phyloP scores from a whole-genome alignment of 2,797 vertebrate species.

The Pipistrellus pygmaeus region DNA sequence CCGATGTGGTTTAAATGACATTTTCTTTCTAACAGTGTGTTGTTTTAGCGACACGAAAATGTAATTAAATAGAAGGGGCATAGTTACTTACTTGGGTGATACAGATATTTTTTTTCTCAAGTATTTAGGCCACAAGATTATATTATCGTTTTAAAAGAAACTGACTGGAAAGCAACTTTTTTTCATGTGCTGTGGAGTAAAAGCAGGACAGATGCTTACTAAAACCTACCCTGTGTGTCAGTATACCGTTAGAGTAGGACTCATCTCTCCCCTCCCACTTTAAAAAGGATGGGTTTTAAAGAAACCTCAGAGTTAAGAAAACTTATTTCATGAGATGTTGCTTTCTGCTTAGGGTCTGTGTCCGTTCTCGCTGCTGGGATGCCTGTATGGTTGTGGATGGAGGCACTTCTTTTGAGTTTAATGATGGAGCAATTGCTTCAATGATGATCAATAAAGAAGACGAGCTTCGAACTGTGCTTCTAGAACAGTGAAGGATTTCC shows the following conservation, averaged over 20 bases:
- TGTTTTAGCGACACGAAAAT: constrained; percentile 44
- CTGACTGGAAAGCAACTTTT: not conserved
- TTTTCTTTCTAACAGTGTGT: constrained; percentile 19
- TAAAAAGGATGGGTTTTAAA: constrained; percentile 8
- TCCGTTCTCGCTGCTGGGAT: constrained; percentile 98
- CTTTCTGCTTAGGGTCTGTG: constrained; percentile 90
- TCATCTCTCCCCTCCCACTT: constrained; percentile 40
- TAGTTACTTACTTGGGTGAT: not conserved
- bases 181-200: not conserved
- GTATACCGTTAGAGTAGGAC: not conserved
- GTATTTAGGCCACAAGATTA: not conserved
- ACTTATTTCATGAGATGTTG: constrained; percentile 31
- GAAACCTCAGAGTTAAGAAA: not conserved
- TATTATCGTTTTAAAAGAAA: constrained; percentile 48
- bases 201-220: constrained; percentile 18
- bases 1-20: not conserved
- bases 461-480: constrained; percentile 93
- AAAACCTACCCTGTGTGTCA: not conserved
- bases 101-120: not conserved
- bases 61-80: not conserved
- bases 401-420: constrained; percentile 98
- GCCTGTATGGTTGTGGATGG: constrained; percentile 99
- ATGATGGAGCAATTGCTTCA: constrained; percentile 97
- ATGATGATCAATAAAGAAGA: constrained; percentile 94
- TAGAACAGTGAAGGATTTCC: constrained; percentile 88